Evolutionary conservation across 2,888 invertebrate species (phyloP).

Genomic region (Tetanocera ferruginea): DNA sequence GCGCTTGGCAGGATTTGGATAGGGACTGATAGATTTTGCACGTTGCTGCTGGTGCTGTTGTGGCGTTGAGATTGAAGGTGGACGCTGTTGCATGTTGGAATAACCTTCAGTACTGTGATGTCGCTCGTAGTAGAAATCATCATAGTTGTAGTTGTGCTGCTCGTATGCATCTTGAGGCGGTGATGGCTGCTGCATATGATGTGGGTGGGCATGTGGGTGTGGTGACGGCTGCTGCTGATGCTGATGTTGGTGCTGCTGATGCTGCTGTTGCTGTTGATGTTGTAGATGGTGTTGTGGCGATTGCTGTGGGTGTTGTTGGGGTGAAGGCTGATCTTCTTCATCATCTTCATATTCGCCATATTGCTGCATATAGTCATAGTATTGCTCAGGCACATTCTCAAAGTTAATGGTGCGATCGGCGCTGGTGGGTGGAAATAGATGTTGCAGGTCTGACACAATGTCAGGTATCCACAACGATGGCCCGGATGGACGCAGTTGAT

Average conservation of each 20-base stretch:
- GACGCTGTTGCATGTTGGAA: slow-evolving; percentile 24
- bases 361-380: slow-evolving; percentile 64
- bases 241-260: slow-evolving; percentile 56
- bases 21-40: slow-evolving; percentile 18
- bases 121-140: slow-evolving; percentile 58
- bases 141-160: slow-evolving; percentile 42
- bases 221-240: slow-evolving; percentile 51
- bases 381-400: slow-evolving; percentile 64
- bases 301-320: slow-evolving; percentile 47
- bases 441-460: slow-evolving; percentile 63
- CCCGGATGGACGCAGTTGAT: slow-evolving; percentile 63
- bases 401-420: slow-evolving; percentile 62
- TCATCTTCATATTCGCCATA: slow-evolving; percentile 66
- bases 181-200: slow-evolving; percentile 44
- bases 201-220: slow-evolving; percentile 29
- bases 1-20: slow-evolving; percentile 50
- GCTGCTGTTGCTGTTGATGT: slow-evolving; percentile 56
- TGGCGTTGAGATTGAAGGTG: slow-evolving; percentile 28
- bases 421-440: slow-evolving; percentile 62
- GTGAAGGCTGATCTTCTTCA: slow-evolving; percentile 53
- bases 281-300: slow-evolving; percentile 46
- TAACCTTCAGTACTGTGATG: slow-evolving; percentile 45
- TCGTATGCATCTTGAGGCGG: slow-evolving; percentile 36
- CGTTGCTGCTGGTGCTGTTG: slow-evolving; percentile 39
- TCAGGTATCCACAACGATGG: slow-evolving; percentile 63